Evolutionary conservation across 2,113 vertebrate genomes (phyloP), one percentile per base, ranked within the genome.

Genomic region (Peromyscus leucopus): DNA sequence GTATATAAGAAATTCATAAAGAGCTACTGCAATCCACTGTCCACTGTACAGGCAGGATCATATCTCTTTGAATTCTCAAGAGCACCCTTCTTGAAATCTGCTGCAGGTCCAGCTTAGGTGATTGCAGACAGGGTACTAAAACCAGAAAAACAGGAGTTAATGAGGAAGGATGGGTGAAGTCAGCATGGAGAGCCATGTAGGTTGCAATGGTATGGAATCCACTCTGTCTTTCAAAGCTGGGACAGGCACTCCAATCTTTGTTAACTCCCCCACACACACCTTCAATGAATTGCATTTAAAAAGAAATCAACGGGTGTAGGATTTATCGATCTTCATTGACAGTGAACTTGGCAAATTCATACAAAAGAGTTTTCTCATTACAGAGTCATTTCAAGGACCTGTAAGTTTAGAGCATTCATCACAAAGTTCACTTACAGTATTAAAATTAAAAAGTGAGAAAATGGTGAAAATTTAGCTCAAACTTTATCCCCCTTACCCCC

Each of bases 271-370:
- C 31, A 51, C 26, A 22, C 48, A 22, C 74, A 28, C 86, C 79
- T 97, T 97, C 97, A 92, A 96, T 97, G 98, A 98, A 91, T 93
- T 98, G 91, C 95, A 98, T 98, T 98, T 93, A 2, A 48, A 42
- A 87, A 94, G 97, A 98, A 98, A 97, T 98, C 97, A 95, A 2
- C 97, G 97, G 69, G 96, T 98, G 91, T 95, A 97, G 96, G 86
- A 98, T 98, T 98, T 99, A 98, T 98, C 98, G 98, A 98, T 98
- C 96, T 96, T 92, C 98, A 97, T 98, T 97, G 98, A 98, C 97
- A 98, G 90, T 91, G 95, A 98, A 97, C 95, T 97, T 98, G 98
- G 97, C 95, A 98, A 98, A 98, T 98, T 98, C 97, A 97, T 98
- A 98, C 92, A 96, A 98, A 98, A 98, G 93, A 98, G 85, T 74